These are phyloP conservation scores for Myotis brandtii DNA, from an alignment of 2,113 vertebrate genomes.

Conservation along the genomic window DNA sequence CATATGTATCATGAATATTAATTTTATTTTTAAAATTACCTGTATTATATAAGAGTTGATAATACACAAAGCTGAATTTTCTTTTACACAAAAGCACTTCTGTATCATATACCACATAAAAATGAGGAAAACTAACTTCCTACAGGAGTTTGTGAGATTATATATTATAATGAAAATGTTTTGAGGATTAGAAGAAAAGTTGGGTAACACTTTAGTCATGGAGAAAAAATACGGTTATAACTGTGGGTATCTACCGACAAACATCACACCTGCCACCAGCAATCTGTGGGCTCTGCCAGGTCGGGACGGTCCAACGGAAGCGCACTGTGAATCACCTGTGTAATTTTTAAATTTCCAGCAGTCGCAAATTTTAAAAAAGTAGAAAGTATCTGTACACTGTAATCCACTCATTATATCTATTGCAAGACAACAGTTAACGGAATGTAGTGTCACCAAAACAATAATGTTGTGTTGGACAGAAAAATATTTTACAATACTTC, in stretches of 20 bases:
- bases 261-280: not conserved
- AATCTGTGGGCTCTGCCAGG: not conserved
- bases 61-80: not conserved
- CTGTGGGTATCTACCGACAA: not conserved
- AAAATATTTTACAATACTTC: not conserved
- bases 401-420: not conserved
- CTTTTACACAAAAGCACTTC: not conserved
- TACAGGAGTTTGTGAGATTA: not conserved
- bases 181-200: not conserved
- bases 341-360: not conserved
- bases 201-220: not conserved
- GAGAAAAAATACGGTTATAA: not conserved
- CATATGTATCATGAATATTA: not conserved
- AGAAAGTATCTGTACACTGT: not conserved
- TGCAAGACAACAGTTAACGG: not conserved
- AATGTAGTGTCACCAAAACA: not conserved
- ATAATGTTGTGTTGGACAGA: not conserved
- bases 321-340: not conserved
- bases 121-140: constrained; percentile 7
- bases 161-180: not conserved
- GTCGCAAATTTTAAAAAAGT: not conserved
- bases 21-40: constrained; percentile 33
- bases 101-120: not conserved
- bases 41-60: not conserved
- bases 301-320: not conserved